These are phyloP conservation scores for Bombus pascuorum DNA, from an alignment of 1,140 invertebrate genomes.

Conservation along the genomic window DNA sequence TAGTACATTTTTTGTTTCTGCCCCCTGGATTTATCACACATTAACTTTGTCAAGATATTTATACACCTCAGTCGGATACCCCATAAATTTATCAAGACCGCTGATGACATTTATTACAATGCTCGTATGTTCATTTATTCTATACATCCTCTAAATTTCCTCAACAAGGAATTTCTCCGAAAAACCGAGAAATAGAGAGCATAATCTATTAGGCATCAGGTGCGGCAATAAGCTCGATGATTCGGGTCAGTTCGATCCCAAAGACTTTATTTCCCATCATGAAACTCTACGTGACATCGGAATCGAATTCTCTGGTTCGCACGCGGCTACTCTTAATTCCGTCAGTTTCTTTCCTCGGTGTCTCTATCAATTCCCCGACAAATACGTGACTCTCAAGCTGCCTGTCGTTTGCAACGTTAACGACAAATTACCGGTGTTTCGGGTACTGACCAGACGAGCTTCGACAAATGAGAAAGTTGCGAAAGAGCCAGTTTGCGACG, in stretches of 20 bases:
- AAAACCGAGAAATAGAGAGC: not conserved
- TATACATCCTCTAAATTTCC: not conserved
- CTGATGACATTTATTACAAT: not conserved
- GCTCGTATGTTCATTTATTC: too few species aligned
- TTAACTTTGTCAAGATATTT: too few species aligned
- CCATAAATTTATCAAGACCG: too few species aligned
- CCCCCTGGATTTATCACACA: too few species aligned
- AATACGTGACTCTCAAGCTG: not conserved
- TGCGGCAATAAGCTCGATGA: not conserved
- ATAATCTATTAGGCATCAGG: not conserved
- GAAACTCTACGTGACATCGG: not conserved
- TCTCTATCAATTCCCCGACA: slow-evolving; percentile 1
- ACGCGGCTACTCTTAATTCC: not conserved
- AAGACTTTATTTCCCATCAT: too few species aligned
- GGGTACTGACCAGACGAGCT: not conserved
- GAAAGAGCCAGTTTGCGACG: slow-evolving; percentile 23
- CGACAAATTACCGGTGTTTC: slow-evolving; percentile 46
- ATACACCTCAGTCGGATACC: too few species aligned
- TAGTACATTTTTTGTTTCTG: too few species aligned
- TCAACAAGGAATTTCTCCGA: not conserved
- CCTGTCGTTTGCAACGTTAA: slow-evolving; percentile 26
- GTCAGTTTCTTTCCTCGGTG: slow-evolving; percentile 16
- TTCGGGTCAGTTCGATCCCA: not conserved
- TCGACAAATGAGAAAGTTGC: slow-evolving; percentile 53
- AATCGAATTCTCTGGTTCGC: not conserved